Conservation (phyloP, 2,888 invertebrate genomes). For the Aphodius sticticus region DNA sequence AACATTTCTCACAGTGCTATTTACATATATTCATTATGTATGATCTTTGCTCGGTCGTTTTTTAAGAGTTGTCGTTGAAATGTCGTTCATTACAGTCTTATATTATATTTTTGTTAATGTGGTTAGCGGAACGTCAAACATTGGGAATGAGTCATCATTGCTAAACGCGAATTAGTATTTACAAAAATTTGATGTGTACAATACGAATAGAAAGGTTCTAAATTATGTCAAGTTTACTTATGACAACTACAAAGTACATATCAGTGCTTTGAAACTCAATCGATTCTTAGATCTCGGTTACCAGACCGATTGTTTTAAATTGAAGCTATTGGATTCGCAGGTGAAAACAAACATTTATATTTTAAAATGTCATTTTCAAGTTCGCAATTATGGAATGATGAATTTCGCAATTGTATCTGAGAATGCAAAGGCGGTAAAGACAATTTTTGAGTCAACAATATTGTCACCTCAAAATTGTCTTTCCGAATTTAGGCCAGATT, state of each 20-base stretch:
- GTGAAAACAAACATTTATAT: too few species aligned
- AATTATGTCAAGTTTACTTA: too few species aligned
- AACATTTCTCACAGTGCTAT: not conserved
- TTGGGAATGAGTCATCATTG: not conserved
- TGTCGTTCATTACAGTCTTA: not conserved
- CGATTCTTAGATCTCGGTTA: not conserved
- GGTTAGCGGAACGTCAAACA: not conserved
- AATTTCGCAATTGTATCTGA: not conserved
- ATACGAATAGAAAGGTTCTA: too few species aligned
- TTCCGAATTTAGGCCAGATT: too few species aligned
- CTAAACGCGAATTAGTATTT: too few species aligned
- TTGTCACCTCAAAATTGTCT: too few species aligned
- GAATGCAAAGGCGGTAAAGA: too few species aligned
- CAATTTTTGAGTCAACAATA: too few species aligned
- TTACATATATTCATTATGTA: conserved; percentile 4
- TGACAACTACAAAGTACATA: not conserved
- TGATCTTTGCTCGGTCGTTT: not conserved
- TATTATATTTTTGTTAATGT: not conserved
- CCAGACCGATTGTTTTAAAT: not conserved
- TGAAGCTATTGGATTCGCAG: too few species aligned
- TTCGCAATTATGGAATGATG: not conserved
- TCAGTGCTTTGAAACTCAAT: not conserved
- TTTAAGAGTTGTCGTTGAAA: not conserved
- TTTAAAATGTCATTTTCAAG: not conserved
- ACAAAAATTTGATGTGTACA: too few species aligned